Evolutionary conservation across 2,113 vertebrate species (phyloP).

Genomic region (Calyptomena viridis): DNA sequence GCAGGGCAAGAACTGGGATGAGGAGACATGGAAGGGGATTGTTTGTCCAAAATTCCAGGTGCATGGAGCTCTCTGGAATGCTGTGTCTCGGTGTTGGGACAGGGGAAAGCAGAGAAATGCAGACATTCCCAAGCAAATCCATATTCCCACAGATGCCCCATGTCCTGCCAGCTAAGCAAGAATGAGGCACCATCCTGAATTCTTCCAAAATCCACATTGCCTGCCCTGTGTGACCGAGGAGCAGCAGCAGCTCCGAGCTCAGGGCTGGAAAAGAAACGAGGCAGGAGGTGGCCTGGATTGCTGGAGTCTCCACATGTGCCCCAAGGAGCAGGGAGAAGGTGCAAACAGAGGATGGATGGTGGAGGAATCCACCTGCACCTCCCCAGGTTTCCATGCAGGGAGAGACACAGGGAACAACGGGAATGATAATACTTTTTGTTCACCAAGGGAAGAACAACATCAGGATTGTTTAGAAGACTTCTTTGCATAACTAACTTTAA

Average conservation of each 20-base stretch:
- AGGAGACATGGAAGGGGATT: not conserved
- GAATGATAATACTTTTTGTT: not conserved
- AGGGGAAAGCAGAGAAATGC: not conserved
- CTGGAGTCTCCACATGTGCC: not conserved
- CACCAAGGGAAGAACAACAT: not conserved
- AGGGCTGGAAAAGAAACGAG: not conserved
- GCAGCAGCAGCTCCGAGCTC: not conserved
- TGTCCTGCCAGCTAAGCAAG: not conserved
- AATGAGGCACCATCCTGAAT: not conserved
- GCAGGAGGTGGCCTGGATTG: not conserved
- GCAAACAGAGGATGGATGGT: not conserved
- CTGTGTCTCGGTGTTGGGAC: rapidly evolving
- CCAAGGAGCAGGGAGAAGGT: not conserved
- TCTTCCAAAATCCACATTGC: not conserved
- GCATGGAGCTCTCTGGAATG: rapidly evolving
- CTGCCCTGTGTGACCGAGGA: not conserved
- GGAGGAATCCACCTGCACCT: not conserved
- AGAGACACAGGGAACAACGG: rapidly evolving
- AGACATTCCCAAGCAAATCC: rapidly evolving
- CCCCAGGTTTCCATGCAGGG: rapidly evolving
- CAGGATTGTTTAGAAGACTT: not conserved
- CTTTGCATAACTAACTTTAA: not conserved
- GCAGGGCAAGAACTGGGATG: not conserved
- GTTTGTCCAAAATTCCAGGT: not conserved
- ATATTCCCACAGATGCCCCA: not conserved